These are phyloP conservation scores for Denticeps clupeoides DNA, from an alignment of 2,797 vertebrate genomes.

Conservation along the genomic window DNA sequence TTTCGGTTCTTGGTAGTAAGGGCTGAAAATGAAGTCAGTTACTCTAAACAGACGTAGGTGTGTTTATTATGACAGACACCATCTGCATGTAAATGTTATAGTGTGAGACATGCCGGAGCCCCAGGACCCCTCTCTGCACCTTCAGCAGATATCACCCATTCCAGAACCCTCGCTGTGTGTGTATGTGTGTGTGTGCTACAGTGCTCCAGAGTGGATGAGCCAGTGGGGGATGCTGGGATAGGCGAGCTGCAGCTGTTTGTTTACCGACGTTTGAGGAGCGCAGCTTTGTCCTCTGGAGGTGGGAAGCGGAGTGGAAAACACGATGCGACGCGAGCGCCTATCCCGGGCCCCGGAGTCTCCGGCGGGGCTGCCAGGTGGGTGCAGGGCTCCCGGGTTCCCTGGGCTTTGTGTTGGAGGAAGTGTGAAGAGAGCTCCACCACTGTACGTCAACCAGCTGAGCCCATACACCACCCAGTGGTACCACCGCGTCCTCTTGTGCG, in stretches of 20 bases:
- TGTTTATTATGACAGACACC: no score
- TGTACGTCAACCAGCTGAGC: conserved; percentile 30
- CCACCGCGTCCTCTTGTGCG: conserved; percentile 16
- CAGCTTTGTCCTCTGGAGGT: conserved; percentile 30
- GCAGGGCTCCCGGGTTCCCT: conserved; percentile 15
- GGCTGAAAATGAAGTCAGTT: no score
- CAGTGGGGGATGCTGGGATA: conserved; percentile 14
- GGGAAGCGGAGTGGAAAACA: conserved; percentile 31
- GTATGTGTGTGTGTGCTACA: no score
- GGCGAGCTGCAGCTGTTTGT: conserved; percentile 29
- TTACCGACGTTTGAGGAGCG: conserved; percentile 24
- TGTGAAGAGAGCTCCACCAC: no score
- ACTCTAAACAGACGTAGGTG: no score
- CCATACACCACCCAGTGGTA: conserved; percentile 23
- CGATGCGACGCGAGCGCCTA: conserved; percentile 24
- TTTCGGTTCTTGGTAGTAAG: no score
- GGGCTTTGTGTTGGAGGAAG: conserved; percentile 22
- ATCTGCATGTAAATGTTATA: no score
- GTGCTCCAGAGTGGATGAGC: background rate
- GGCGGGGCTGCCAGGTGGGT: conserved; percentile 24
- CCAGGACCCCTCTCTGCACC: no score
- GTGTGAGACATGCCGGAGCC: no score
- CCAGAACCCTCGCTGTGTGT: no score
- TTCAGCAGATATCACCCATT: no score
- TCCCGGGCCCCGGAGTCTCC: conserved; percentile 14